Percentiles rank a stretch among this genome's conserved stretches.
These are phyloP conservation scores for Monomorium pharaonis DNA, from an alignment of 1,140 invertebrate species.

Conservation along the genomic window DNA sequence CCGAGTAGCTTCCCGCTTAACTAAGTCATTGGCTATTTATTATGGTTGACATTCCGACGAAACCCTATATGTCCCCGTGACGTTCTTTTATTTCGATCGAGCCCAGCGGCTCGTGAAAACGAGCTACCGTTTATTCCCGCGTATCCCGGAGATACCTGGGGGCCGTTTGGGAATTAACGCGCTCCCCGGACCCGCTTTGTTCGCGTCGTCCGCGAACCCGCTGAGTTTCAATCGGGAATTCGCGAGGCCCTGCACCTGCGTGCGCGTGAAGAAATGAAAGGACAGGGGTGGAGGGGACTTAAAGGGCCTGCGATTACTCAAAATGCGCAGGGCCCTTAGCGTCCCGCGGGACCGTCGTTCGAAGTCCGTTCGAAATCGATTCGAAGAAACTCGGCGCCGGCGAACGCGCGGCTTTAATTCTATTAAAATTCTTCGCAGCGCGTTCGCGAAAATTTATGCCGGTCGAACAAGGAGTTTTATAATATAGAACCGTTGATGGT, in stretches of 20 bases:
- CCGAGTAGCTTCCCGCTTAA: conserved; percentile 70
- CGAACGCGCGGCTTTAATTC: not conserved
- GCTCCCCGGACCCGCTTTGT: conserved; percentile 37
- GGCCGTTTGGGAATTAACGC: conserved; percentile 45
- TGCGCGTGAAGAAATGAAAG: conserved; percentile 37
- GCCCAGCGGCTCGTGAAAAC: conserved; percentile 47
- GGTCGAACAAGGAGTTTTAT: not conserved
- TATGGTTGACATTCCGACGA: conserved; percentile 72
- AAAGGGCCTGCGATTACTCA: conserved; percentile 43
- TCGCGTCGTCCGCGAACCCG: conserved; percentile 54
- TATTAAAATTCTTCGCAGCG: conserved; percentile 17
- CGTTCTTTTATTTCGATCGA: conserved; percentile 55
- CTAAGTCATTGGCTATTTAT: conserved; percentile 82
- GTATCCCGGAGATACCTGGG: conserved; percentile 38
- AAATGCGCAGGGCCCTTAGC: not conserved
- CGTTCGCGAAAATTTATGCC: not conserved
- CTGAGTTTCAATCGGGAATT: conserved; percentile 55
- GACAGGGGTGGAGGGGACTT: not conserved
- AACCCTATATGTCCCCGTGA: conserved; percentile 56
- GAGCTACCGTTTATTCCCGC: conserved; percentile 65
- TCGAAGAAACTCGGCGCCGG: conserved; percentile 21
- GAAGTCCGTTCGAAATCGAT: conserved; percentile 21
- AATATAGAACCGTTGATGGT: not conserved
- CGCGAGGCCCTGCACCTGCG: conserved; percentile 41
- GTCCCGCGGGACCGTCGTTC: not conserved